Conservation (phyloP, 2,888 invertebrate genomes). For the Odontothrips loti region DNA sequence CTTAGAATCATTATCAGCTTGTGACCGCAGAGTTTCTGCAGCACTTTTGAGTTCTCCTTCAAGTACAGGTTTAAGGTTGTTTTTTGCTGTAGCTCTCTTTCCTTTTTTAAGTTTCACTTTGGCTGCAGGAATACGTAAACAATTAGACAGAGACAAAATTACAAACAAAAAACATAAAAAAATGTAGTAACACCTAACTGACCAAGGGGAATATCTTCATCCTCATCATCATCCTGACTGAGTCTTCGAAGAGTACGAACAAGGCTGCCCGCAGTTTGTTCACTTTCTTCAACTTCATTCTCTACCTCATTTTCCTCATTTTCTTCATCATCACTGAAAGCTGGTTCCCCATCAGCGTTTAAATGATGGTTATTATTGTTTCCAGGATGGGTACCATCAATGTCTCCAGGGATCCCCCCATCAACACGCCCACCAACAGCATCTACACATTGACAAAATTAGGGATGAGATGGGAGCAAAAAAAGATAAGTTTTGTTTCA, state of each 20-base stretch:
- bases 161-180: background rate
- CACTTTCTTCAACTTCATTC: constrained; percentile 7
- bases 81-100: constrained; percentile 13
- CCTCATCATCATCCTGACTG: constrained; percentile 57
- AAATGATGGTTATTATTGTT: constrained; percentile 50
- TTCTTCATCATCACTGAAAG: constrained; percentile 84
- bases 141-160: background rate
- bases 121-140: constrained; percentile 47
- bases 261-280: background rate
- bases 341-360: constrained; percentile 58
- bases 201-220: constrained; percentile 67
- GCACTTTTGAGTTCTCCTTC: constrained; percentile 56
- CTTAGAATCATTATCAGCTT: constrained; percentile 54
- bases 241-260: constrained; percentile 18
- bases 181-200: background rate
- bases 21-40: constrained; percentile 55
- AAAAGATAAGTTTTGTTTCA: background rate
- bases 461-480: background rate
- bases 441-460: background rate
- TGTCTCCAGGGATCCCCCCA: background rate
- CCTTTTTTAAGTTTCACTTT: constrained; percentile 63
- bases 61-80: constrained; percentile 39
- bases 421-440: constrained; percentile 23
- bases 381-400: background rate
- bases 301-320: constrained; percentile 42